Percentiles rank a stretch among this genome's conserved stretches.
Evolutionary conservation across 2,113 vertebrate species (phyloP).

Genomic region (Leucosticte australis): DNA sequence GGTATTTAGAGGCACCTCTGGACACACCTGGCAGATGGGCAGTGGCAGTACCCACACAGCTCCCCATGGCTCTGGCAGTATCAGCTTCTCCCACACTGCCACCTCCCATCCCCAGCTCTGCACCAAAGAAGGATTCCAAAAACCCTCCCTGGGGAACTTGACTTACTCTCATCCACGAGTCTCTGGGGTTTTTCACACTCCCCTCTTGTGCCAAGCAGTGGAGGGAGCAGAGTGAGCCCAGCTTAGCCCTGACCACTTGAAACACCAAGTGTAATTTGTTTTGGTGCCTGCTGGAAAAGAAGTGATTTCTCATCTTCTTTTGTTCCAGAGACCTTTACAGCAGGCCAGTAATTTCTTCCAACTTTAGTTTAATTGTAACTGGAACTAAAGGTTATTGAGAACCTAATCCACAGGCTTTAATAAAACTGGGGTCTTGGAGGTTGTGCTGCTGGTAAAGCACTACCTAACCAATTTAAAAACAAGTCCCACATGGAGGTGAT

Average conservation of each 20-base stretch:
- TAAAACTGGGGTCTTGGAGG: neutral
- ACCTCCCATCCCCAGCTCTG: neutral
- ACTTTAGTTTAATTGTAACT: slow-evolving; percentile 6
- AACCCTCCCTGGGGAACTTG: no score
- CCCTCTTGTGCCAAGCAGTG: neutral
- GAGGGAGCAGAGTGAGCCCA: neutral
- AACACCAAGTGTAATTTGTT: neutral
- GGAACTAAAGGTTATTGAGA: neutral
- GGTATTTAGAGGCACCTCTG: neutral
- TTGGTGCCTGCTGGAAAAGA: neutral
- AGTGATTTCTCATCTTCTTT: neutral
- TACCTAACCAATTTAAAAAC: neutral
- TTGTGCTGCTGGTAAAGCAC: neutral
- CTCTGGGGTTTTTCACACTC: neutral
- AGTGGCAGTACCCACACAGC: neutral
- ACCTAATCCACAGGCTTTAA: neutral
- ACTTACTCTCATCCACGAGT: neutral
- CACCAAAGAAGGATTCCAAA: neutral
- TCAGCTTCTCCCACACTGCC: neutral
- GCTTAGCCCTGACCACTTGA: neutral
- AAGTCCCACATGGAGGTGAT: neutral
- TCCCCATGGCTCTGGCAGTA: neutral
- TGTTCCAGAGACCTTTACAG: neutral
- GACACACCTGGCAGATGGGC: neutral
- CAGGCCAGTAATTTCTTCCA: slow-evolving; percentile 16